Base-by-base conservation (phyloP, 2,888 invertebrate genomes). In the Asteroscopus sphinx region DNA sequence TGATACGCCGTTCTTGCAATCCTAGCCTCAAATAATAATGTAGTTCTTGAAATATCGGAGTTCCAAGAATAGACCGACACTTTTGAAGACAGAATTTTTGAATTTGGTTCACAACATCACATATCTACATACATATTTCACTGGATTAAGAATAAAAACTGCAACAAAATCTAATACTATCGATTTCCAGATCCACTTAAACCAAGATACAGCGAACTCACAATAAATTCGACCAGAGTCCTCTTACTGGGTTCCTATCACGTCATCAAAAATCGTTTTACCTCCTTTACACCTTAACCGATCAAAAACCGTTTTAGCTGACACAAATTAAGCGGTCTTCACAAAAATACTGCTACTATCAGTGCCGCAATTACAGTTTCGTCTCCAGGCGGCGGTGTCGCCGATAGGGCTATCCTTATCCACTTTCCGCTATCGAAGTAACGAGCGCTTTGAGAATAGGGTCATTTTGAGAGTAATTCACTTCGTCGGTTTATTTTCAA, bases 391-490 rank as follows among this genome's bases (percentile, higher is more conserved):
- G 65, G 58, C 73, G 61, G 77, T 76, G 61, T 57, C 71, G 69
- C 57, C 71, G 65, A 76, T 77, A 54, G 49, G 47, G 60, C 69
- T 78, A 83, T 83, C 79, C 77, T 71, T 69, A 70, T 76, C 71
- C 63, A 64, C 64, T 78, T 75, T 77, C 69, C 68, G 72, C 62
- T 73, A 74, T 66, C 70, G 65, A 66, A 72, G 75, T 82, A 85
- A 86, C 79, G 79, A 78, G 74, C 62, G 65, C 32, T 76, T 66
- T 59, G 83, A 76, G 85, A 73, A 74, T 78, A 68, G 45, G 44
- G 41, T 58, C 66, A 36, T 52, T 77, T 66, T 54, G 49, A 59
- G 57, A 61, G 69, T 52, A 37, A 49, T 59, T 59, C 28, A 8
- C 26, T 36, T 40, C 3, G 21, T 8, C 6, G 15, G 40, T 25